Evolutionary conservation across 2,797 vertebrate species (phyloP).

Genomic region (Falco naumanni): DNA sequence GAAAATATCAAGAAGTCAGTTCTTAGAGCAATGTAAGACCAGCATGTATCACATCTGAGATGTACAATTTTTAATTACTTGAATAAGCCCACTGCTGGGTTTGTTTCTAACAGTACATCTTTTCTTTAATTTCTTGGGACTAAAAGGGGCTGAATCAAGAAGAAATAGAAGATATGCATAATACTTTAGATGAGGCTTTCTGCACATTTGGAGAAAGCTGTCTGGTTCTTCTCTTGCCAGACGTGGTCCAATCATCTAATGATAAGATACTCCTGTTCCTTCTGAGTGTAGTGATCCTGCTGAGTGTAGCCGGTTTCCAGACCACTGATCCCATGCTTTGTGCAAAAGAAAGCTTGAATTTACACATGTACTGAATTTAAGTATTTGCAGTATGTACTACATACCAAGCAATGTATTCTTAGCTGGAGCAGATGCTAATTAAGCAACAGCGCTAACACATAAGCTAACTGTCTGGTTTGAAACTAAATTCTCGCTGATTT

Average conservation of each 20-base stretch:
- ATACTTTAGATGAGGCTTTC: background rate
- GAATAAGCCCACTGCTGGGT: background rate
- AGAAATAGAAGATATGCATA: background rate
- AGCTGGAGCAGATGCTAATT: background rate
- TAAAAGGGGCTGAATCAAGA: background rate
- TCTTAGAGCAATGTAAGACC: background rate
- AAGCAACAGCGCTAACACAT: background rate
- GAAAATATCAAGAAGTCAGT: background rate
- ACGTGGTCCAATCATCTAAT: background rate
- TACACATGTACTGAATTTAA: background rate
- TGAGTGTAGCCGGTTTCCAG: background rate
- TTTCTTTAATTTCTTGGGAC: background rate
- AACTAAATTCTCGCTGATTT: slow-evolving; percentile 5
- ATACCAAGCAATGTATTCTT: background rate
- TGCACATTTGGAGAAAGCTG: background rate
- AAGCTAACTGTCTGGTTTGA: background rate
- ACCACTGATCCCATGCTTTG: background rate
- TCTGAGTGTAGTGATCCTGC: background rate
- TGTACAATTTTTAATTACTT: background rate
- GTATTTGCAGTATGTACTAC: background rate
- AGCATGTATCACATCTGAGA: background rate
- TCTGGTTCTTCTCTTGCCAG: background rate
- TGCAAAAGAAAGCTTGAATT: background rate
- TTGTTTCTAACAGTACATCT: background rate
- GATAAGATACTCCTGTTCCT: fast-evolving